Evolutionary conservation across 1,140 invertebrate species (phyloP), one percentile per base, ranked within the genome.

Genomic region (Drosophila nigromelanica): DNA sequence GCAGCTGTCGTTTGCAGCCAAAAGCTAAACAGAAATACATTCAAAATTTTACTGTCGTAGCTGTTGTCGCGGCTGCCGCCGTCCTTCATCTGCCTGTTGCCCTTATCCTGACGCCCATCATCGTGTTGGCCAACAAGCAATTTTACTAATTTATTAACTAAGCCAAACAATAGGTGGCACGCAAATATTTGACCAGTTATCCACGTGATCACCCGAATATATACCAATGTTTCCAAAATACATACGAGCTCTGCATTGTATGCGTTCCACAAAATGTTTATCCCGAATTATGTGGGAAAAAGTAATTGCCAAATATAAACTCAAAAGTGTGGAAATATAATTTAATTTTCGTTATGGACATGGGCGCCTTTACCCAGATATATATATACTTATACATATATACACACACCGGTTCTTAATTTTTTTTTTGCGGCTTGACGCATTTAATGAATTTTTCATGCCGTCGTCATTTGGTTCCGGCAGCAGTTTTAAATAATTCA

Each of bases 141-240:
- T 87, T 89, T 82, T 83, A 76, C 78, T 87, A 87, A 87, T 87
- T 87, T 89, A 87, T 89, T 89, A 87, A 87, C 82, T 82, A 71
- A 71, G 63, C 50, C 72, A 76, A 73, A 62, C 72, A 72, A 56
- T 70, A 52, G 40, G 11, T 62, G 62, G 50, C 51, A 67, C 67
- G 33, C 68, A 82, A 87, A 89, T 79, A 79, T 89, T 82, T 87
- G 76, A 52, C 40, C 45, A 66, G 48, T 43, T 52, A 43, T 43
- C 70, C 60, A 30, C 21, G 40, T 51, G 5, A 58, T 50, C 43
- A 50, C 6, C 35, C 5, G 11, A 61, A 50, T 40, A 11, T 48
- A 8, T 37, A 14, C 18, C 30, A 5, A 60, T 5, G 1, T 27
- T 27, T 27, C 27, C 24, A 37, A 21, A 48, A n/a, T 12, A 30